Conservation (phyloP, 2,797 vertebrate species). For the Coregonus ussuriensis region DNA sequence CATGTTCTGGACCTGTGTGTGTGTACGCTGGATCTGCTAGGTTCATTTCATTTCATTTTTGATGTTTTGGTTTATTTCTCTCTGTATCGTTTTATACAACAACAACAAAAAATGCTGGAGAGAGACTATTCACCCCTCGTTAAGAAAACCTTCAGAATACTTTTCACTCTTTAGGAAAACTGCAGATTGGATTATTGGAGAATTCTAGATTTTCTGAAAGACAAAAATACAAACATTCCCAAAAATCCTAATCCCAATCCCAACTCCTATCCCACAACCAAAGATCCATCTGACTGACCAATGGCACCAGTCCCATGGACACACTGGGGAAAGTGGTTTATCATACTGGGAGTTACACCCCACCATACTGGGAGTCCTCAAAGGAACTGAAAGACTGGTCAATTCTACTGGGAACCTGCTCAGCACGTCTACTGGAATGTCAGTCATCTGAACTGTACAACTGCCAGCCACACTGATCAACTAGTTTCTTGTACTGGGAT, state of each 20-base stretch:
- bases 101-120: constrained; percentile 21
- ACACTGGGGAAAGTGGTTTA: background rate
- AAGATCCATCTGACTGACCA: constrained; percentile 55
- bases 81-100: constrained; percentile 53
- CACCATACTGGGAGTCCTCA: background rate
- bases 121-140: background rate
- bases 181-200: background rate
- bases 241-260: constrained; percentile 26
- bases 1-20: constrained; percentile 30
- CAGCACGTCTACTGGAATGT: constrained; percentile 6
- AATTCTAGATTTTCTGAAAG: constrained; percentile 25
- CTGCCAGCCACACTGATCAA: background rate
- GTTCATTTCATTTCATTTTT: constrained; percentile 30
- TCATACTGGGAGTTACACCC: background rate
- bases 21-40: constrained; percentile 33
- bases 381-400: background rate
- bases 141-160: background rate
- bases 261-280: constrained; percentile 52
- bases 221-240: background rate
- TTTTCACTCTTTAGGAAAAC: background rate
- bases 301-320: constrained; percentile 29
- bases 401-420: background rate
- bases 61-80: constrained; percentile 41
- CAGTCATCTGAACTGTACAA: constrained; percentile 18
- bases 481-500: background rate